Conservation (phyloP, 2,113 vertebrate species). For the Cyanoderma ruficeps region DNA sequence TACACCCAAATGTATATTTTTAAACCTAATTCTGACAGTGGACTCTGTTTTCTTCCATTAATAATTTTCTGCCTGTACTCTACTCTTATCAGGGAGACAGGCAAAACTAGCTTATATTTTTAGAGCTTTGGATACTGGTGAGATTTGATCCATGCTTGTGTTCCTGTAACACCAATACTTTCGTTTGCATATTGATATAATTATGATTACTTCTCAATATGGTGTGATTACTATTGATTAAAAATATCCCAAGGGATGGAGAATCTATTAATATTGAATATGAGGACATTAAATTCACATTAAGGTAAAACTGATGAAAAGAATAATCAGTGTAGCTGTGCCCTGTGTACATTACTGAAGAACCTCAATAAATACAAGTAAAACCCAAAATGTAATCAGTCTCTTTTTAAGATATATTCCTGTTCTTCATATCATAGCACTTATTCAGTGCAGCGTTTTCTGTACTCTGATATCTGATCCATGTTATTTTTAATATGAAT, state of each 20-base stretch:
- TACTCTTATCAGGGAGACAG: not conserved
- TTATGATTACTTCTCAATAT: not conserved
- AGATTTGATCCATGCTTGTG: not conserved
- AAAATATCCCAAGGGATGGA: not conserved
- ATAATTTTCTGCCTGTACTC: not conserved
- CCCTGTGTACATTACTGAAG: not conserved
- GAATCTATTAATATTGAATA: not conserved
- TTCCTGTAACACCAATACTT: not conserved
- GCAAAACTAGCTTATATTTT: not conserved
- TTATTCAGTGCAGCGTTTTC: not conserved
- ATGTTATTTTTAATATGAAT: not conserved
- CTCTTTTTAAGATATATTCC: not conserved
- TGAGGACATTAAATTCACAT: not conserved
- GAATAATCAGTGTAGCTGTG: not conserved
- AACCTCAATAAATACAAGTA: not conserved
- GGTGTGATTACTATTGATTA: not conserved
- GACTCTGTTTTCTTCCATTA: not conserved
- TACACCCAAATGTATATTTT: not conserved
- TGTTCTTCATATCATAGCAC: not conserved
- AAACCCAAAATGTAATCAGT: not conserved
- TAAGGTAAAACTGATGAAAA: not conserved
- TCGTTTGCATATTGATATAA: not conserved
- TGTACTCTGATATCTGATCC: not conserved
- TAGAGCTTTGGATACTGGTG: not conserved
- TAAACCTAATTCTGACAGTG: not conserved